A percentile compares a stretch with the other conserved stretches of the same genome.
These are phyloP conservation scores for Leucopsar rothschildi DNA, from an alignment of 2,113 vertebrate species.

Conservation along the genomic window DNA sequence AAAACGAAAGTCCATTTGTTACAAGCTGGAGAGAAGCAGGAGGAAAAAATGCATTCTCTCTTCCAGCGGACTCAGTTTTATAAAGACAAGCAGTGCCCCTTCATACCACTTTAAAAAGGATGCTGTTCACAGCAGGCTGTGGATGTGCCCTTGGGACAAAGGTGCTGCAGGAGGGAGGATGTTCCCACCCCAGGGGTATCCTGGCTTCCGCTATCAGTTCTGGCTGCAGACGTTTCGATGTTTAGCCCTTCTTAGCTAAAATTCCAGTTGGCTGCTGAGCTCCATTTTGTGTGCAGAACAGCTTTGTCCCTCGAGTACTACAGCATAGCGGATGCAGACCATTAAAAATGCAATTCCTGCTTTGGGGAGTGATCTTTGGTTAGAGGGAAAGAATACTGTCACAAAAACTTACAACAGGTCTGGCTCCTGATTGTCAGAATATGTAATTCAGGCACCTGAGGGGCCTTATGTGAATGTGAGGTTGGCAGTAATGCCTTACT, in stretches of 20 bases:
- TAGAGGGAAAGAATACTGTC: neutral
- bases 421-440: neutral
- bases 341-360: neutral
- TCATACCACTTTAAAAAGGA: accelerated
- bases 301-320: neutral
- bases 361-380: neutral
- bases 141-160: accelerated
- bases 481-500: neutral
- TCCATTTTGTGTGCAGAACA: neutral
- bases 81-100: neutral
- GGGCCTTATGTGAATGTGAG: neutral
- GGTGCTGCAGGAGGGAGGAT: neutral
- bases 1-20: neutral
- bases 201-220: accelerated
- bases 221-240: neutral
- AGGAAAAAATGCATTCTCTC: neutral
- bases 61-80: neutral
- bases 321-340: neutral
- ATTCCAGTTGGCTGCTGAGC: neutral
- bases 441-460: neutral
- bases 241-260: neutral
- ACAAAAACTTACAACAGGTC: neutral
- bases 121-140: neutral
- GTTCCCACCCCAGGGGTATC: accelerated
- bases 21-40: neutral